These are phyloP conservation scores for Cassiopea andromeda DNA, from an alignment of 30 jellyfish, hydroid and myxozoan genomes.

Conservation along the genomic window DNA sequence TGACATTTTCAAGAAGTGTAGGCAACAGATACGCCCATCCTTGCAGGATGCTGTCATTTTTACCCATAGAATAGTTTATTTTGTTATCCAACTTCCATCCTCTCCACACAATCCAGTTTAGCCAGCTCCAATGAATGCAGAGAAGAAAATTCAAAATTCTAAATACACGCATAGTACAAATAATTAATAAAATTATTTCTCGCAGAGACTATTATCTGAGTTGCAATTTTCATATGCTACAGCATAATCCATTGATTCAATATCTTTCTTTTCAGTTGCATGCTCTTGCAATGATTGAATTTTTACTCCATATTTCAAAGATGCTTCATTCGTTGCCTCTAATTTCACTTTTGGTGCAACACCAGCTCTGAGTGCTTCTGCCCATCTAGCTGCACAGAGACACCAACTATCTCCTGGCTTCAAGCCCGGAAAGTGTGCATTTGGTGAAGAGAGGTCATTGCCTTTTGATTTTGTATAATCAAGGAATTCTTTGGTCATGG, in stretches of 20 bases:
- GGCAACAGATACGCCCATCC: no score
- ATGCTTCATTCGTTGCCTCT: slow-evolving; percentile 70
- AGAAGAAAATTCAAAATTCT: no score
- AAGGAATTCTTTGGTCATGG: slow-evolving; percentile 66
- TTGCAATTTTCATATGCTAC: background rate
- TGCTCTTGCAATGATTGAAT: slow-evolving; percentile 32
- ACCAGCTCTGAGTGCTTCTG: slow-evolving; percentile 69
- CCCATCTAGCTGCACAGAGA: slow-evolving; percentile 79
- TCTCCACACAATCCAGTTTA: no score
- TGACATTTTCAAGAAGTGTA: no score
- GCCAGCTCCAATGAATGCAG: no score
- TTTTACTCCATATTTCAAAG: slow-evolving; percentile 49
- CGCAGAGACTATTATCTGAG: slow-evolving; percentile 1
- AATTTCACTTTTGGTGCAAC: slow-evolving; percentile 71
- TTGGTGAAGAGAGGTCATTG: slow-evolving; percentile 75
- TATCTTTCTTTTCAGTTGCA: background rate
- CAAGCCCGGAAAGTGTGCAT: slow-evolving; percentile 75
- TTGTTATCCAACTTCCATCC: no score
- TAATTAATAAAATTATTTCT: background rate
- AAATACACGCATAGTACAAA: no score
- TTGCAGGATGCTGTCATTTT: no score
- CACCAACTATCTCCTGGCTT: slow-evolving; percentile 84
- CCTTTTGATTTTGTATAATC: slow-evolving; percentile 68
- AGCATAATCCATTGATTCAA: background rate
- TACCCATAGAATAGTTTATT: no score